Percentiles rank a stretch among this genome's conserved stretches.
These are phyloP conservation scores for Seriola rivoliana DNA, from an alignment of 2,113 vertebrate species.

Conservation along the genomic window DNA sequence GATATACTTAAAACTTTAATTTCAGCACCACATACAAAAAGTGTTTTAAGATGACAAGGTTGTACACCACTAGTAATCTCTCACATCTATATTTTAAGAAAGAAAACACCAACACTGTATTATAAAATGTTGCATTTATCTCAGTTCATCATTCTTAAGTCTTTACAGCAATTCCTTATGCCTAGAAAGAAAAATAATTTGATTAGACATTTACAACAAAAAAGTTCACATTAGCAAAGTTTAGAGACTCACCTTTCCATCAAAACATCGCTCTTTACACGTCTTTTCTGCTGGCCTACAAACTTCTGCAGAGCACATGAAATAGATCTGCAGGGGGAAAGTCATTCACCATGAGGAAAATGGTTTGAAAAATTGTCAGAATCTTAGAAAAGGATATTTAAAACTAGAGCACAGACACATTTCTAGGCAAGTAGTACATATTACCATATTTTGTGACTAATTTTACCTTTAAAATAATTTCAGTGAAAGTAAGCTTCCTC, in stretches of 20 bases:
- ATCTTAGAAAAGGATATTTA: no score
- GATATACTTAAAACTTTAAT: no score
- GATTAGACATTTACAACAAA: neutral
- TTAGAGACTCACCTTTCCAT: conserved; percentile 57
- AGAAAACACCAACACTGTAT: neutral
- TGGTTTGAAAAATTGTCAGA: no score
- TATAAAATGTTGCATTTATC: conserved; percentile 24
- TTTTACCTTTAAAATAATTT: no score
- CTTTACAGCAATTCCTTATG: neutral
- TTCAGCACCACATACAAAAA: no score
- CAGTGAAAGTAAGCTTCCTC: no score
- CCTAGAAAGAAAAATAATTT: neutral
- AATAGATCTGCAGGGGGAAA: conserved; percentile 76
- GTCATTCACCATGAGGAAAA: neutral
- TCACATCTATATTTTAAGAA: neutral
- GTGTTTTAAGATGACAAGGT: no score
- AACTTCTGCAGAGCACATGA: conserved; percentile 84
- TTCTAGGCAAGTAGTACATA: no score
- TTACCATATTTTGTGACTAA: no score
- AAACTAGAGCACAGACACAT: no score
- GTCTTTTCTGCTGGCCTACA: conserved; percentile 61
- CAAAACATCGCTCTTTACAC: conserved; percentile 79
- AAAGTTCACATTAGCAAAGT: neutral
- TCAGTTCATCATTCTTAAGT: neutral
- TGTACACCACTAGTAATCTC: no score